phyloP scores from a whole-genome alignment of 2,888 invertebrate species.

The Heterodera filipjevi region DNA sequence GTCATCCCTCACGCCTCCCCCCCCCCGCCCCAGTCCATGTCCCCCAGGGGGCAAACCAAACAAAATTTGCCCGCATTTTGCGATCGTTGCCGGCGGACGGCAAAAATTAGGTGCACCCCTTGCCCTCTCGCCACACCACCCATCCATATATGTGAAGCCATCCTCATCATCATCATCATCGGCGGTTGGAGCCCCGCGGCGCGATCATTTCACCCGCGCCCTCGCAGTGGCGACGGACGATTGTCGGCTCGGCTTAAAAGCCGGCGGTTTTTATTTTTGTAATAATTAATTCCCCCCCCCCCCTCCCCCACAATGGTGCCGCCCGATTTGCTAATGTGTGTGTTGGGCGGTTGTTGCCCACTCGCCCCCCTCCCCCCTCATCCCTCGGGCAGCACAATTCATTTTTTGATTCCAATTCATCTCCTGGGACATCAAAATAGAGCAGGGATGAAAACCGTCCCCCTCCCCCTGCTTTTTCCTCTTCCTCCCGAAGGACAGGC shows the following conservation, averaged over 20 bases:
- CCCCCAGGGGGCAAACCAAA: not conserved
- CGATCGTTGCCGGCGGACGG: not conserved
- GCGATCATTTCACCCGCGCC: too few species aligned
- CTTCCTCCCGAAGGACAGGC: not conserved
- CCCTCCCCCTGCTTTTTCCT: not conserved
- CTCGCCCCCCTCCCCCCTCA: not conserved
- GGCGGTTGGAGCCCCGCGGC: too few species aligned
- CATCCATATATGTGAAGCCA: too few species aligned
- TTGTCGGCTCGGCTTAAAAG: not conserved
- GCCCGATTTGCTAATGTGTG: too few species aligned
- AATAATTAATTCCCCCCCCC: conserved; percentile 4
- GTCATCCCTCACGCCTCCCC: not conserved
- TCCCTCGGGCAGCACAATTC: not conserved
- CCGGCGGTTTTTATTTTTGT: not conserved
- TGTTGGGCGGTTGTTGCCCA: not conserved
- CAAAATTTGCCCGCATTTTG: not conserved
- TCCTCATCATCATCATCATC: too few species aligned
- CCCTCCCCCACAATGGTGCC: not conserved
- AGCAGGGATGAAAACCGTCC: not conserved
- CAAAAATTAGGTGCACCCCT: too few species aligned
- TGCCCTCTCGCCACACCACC: too few species aligned
- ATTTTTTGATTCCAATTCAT: not conserved
- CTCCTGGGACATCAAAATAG: not conserved
- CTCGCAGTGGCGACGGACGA: too few species aligned
- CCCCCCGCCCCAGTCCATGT: not conserved